Evolutionary conservation across 2,113 vertebrate genomes (phyloP), one percentile per base, ranked within the genome.

Genomic region (Sinocyclocheilus grahami): DNA sequence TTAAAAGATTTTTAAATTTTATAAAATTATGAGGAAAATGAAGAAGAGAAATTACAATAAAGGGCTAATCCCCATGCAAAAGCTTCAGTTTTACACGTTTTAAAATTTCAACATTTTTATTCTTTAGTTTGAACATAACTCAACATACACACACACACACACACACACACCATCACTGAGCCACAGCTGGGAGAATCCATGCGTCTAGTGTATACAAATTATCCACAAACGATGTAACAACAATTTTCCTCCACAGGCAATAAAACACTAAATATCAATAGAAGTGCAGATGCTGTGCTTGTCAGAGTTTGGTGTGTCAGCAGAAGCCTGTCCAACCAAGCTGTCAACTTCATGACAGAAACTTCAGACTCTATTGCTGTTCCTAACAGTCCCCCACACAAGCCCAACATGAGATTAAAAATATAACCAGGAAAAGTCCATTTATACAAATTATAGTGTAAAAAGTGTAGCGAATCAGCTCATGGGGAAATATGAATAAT

Each of bases 261-360:
- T 79, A 62, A 78, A 58, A 39, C 60, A 13, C 55, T 60, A 79
- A 62, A 79, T 62, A 79, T 62, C 76, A 78, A n/a, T 60, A 78
- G 30, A 78, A 78, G 9, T n/a, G 55, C 55, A 39, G 30, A 62
- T 79, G 20, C 77, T 79, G 77, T 39, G 53, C 10, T 62, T 37
- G 18, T 79, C 55, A 7, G 30, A 0, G 51, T 58, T 78, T 60
- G 77, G 55, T 16, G 22, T 81, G n/a, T 65, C 39, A 46, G 78
- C 78, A 65, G 62, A 81, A 37, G 39, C 55, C 37, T 27, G 33
- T 79, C 6, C 6, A 79, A 79, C 39, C 39, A 24, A 16, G 30
- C 55, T 79, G 55, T 62, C 39, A 65, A 46, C 39, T 46, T 81
- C 39, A 65, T 27, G 16, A 65, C 37, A n/a, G n/a, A 24, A 81